Conservation (phyloP, 1,140 invertebrate genomes). For the Heliconius hermathena region DNA sequence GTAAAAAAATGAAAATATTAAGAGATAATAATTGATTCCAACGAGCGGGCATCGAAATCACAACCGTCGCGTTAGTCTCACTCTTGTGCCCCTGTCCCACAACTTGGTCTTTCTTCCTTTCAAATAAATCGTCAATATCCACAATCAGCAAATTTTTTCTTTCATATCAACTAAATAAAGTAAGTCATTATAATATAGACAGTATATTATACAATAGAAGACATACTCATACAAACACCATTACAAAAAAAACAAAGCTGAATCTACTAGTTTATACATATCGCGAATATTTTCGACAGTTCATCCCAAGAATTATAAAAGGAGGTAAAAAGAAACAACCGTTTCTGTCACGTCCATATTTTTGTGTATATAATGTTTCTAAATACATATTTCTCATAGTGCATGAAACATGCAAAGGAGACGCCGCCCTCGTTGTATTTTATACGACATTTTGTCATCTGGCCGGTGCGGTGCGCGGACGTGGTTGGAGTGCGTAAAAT, state of each 20-base stretch:
- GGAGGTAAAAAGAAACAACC: neutral
- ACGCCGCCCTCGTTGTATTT: conserved; percentile 59
- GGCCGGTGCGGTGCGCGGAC: conserved; percentile 53
- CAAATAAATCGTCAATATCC: too few species aligned
- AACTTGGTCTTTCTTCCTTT: too few species aligned
- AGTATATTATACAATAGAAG: neutral
- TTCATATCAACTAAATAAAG: too few species aligned
- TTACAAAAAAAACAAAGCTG: neutral
- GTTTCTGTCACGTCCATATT: conserved; percentile 28
- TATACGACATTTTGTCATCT: conserved; percentile 75
- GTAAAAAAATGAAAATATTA: too few species aligned
- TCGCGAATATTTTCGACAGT: conserved; percentile 15
- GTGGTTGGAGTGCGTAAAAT: conserved; percentile 61
- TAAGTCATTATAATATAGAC: too few species aligned
- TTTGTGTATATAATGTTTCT: conserved; percentile 44
- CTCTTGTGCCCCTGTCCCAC: too few species aligned
- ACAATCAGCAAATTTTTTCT: too few species aligned
- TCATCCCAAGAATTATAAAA: conserved; percentile 19
- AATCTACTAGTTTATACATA: neutral
- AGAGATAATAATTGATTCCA: too few species aligned
- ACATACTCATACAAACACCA: neutral
- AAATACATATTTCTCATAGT: conserved; percentile 63
- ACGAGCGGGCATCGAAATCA: too few species aligned
- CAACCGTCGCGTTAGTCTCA: too few species aligned
- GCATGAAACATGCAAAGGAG: conserved; percentile 67